A percentile compares a stretch with the other conserved stretches of the same genome.
Evolutionary conservation across 2,888 invertebrate genomes (phyloP).

Genomic region (Lasioglossum lativentre): DNA sequence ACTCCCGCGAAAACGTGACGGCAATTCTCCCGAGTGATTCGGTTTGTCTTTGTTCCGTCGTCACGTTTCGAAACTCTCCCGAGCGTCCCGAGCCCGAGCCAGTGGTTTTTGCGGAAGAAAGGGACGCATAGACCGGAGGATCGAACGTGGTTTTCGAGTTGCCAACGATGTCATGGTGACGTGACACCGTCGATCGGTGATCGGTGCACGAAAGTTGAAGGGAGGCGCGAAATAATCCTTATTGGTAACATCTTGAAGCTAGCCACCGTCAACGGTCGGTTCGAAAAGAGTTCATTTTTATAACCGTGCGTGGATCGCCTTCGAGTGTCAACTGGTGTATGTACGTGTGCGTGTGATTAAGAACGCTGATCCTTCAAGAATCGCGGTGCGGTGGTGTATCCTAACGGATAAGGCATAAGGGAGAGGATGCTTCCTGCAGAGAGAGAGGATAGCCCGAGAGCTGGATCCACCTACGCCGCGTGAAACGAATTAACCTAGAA

Average conservation of each 20-base stretch:
- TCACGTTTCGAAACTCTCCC: slow-evolving; percentile 22
- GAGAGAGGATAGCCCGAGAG: slow-evolving; percentile 23
- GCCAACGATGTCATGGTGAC: slow-evolving; percentile 44
- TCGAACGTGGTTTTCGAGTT: neutral
- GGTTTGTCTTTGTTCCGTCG: slow-evolving; percentile 21
- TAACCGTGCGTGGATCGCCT: neutral
- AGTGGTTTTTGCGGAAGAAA: slow-evolving; percentile 13
- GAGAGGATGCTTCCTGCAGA: slow-evolving; percentile 33
- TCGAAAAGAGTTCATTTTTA: neutral
- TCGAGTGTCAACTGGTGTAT: slow-evolving; percentile 18
- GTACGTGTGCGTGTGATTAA: neutral
- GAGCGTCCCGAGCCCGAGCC: neutral
- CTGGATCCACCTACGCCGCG: neutral
- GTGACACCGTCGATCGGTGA: slow-evolving; percentile 37
- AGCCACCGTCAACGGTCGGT: neutral
- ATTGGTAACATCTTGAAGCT: slow-evolving; percentile 14
- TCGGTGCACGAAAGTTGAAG: slow-evolving; percentile 15
- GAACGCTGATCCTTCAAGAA: slow-evolving; percentile 2
- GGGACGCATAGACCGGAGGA: neutral
- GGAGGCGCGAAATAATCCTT: slow-evolving; percentile 44
- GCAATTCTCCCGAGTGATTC: slow-evolving; percentile 30
- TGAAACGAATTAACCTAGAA: slow-evolving; percentile 49
- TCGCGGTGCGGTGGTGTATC: neutral
- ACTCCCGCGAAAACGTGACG: slow-evolving; percentile 24
- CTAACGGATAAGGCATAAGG: neutral